phyloP scores from a whole-genome alignment of 2,888 invertebrate species.

The Abrostola tripartita region DNA sequence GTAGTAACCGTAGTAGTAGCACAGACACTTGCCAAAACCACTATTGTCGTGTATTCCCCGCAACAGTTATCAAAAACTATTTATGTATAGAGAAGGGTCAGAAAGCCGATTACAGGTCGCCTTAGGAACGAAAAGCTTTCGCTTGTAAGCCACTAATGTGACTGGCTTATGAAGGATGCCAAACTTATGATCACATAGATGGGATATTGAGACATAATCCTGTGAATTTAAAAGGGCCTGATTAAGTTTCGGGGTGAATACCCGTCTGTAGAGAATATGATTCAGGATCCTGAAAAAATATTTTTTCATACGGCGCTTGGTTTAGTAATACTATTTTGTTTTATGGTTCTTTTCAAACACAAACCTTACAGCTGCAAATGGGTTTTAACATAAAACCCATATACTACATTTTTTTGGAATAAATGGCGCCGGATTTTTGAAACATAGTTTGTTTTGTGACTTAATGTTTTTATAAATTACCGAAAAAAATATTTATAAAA shows the following conservation, averaged over 20 bases:
- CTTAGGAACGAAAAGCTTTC: conserved; percentile 80
- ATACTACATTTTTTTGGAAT: too few relatives aligned
- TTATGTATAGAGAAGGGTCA: conserved; percentile 71
- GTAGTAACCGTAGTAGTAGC: neutral
- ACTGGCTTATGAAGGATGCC: conserved; percentile 73
- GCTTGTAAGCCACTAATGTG: conserved; percentile 82
- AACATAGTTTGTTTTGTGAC: too few relatives aligned
- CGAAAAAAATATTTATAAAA: too few relatives aligned
- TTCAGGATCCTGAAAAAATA: too few relatives aligned
- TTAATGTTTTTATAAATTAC: too few relatives aligned
- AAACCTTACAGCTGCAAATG: too few relatives aligned
- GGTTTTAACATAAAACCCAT: too few relatives aligned
- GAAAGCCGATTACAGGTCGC: conserved; percentile 83
- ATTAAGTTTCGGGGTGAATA: conserved; percentile 2
- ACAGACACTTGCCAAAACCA: conserved; percentile 8
- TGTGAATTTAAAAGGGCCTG: conserved; percentile 14
- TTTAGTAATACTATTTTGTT: too few relatives aligned
- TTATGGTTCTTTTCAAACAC: too few relatives aligned
- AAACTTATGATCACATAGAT: conserved; percentile 66
- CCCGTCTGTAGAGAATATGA: conserved; percentile 11
- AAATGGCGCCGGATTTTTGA: too few relatives aligned
- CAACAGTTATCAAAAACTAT: conserved; percentile 63
- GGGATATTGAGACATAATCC: conserved; percentile 34
- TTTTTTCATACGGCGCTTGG: too few relatives aligned
- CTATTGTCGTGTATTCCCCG: conserved; percentile 27